Evolutionary conservation across 35 echinoderm and acorn worm genomes (phyloP), one percentile per base, ranked within the genome.

Genomic region (Heliocidaris tuberculata): DNA sequence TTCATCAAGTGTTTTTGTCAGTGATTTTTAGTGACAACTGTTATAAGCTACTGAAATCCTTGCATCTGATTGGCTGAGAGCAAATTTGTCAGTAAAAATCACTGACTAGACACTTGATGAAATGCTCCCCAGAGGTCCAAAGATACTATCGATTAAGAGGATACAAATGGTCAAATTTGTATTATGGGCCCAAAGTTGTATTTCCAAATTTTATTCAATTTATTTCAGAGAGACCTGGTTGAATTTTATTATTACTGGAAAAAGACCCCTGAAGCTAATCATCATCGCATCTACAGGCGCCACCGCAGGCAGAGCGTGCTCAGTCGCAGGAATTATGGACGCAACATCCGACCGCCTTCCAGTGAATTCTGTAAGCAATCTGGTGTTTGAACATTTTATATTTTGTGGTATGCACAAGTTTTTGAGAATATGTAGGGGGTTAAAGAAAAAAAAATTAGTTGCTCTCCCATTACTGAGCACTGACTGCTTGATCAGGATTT

Each of bases 171-270:
- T 42, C 3, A 42, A 42, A 42, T 42, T 42, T 42, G 35, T 42
- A 3, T 42, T 42, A 42, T 1, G 35, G 35, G 35, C 35, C 0
- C 35, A 3, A 42, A 19, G 12, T 52, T 52, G 50, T 52, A 52
- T 52, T 52, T 52, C 7, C 50, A 50, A 50, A 60, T 30, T 65
- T 65, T 3, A 60, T 47, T 32, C 31, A 5, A 30, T 11, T 31
- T 16, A 59, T 70, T 49, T 30, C 78, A 99, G 98, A 95, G 98
- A 86, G 98, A 99, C 32, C 95, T 99, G 32, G 94, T 99, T 49
- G 98, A 99, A 48, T 99, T 96, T 56, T 99, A 99, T 90, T 99
- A 99, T 47, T 99, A 99, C 95, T 99, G 98, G 98, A 99, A 99
- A 95, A 99, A 99, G 35, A 97, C 95, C 13, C 98, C 98, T 0